Evolutionary conservation across 2,797 vertebrate genomes (phyloP).

Genomic region (Gymnoscopelus microlampas): DNA sequence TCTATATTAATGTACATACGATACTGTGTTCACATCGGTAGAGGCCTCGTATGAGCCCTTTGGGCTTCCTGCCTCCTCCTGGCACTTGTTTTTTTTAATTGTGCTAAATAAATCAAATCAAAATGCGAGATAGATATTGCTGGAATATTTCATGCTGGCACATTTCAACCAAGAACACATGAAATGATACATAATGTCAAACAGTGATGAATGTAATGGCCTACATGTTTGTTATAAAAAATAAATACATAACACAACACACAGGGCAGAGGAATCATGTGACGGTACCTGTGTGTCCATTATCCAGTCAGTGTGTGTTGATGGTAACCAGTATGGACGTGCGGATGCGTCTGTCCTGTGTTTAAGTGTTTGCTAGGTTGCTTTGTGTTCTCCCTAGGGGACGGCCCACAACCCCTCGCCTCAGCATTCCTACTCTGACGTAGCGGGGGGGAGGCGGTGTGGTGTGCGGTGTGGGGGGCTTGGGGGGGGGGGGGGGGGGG

Average conservation of each 20-base stretch:
- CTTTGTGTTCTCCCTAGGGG: slow-evolving; percentile 37
- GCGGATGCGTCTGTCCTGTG: slow-evolving; percentile 14
- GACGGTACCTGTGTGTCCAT: slow-evolving; percentile 2
- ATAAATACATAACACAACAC: too few relatives aligned
- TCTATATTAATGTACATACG: too few relatives aligned
- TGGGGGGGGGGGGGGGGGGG: slow-evolving; percentile 23
- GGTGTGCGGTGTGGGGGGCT: neutral
- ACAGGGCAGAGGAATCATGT: too few relatives aligned
- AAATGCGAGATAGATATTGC: slow-evolving; percentile 43
- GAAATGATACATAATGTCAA: too few relatives aligned
- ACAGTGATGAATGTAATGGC: too few relatives aligned
- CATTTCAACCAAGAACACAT: too few relatives aligned
- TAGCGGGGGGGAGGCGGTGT: neutral
- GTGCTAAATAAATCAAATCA: slow-evolving; percentile 19
- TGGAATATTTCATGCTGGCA: neutral
- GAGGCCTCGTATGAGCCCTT: too few relatives aligned
- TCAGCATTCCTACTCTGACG: slow-evolving; percentile 43
- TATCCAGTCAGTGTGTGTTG: neutral
- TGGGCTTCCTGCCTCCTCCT: too few relatives aligned
- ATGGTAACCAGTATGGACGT: slow-evolving; percentile 39
- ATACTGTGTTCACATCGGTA: too few relatives aligned
- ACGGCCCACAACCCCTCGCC: neutral
- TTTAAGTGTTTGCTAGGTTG: slow-evolving; percentile 3
- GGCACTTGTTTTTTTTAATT: too few relatives aligned
- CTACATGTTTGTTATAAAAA: neutral